Percentiles rank a stretch among this genome's conserved stretches.
Conservation (phyloP, 2,113 vertebrate species). For the Pleuronectes platessa region DNA sequence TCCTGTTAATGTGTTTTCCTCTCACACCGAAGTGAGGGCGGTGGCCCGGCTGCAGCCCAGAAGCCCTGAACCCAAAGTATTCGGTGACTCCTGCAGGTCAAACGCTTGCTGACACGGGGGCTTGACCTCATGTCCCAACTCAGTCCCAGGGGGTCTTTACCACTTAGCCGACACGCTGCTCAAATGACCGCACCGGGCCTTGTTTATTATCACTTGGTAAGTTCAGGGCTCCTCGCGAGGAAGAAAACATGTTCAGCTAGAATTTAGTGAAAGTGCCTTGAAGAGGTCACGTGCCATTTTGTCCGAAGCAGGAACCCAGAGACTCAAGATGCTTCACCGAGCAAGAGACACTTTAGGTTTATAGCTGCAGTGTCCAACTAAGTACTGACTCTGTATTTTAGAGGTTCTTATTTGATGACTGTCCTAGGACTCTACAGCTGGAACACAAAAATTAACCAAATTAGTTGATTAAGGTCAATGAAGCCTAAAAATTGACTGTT, state of each 20-base stretch:
- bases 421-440: too few species aligned
- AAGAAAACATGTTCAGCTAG: background rate
- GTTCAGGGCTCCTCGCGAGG: background rate
- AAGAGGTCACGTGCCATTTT: background rate
- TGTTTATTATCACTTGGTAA: conserved; percentile 6
- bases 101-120: conserved; percentile 41
- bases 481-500: too few species aligned
- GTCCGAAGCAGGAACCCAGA: background rate
- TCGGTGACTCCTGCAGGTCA: conserved; percentile 25
- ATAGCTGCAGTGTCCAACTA: background rate
- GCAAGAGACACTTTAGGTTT: background rate
- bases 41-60: conserved; percentile 6
- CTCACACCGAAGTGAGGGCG: too few species aligned
- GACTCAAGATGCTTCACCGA: background rate
- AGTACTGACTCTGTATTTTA: background rate
- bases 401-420: background rate
- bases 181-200: conserved; percentile 11
- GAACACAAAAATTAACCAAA: too few species aligned
- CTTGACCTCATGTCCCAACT: conserved; percentile 48
- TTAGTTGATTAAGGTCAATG: too few species aligned
- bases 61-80: conserved; percentile 11
- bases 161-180: conserved; percentile 35
- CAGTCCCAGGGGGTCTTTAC: conserved; percentile 22
- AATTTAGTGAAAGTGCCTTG: background rate
- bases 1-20: background rate